Evolutionary conservation across 2,113 vertebrate genomes (phyloP), one percentile per base, ranked within the genome.

Genomic region (Calypte anna): DNA sequence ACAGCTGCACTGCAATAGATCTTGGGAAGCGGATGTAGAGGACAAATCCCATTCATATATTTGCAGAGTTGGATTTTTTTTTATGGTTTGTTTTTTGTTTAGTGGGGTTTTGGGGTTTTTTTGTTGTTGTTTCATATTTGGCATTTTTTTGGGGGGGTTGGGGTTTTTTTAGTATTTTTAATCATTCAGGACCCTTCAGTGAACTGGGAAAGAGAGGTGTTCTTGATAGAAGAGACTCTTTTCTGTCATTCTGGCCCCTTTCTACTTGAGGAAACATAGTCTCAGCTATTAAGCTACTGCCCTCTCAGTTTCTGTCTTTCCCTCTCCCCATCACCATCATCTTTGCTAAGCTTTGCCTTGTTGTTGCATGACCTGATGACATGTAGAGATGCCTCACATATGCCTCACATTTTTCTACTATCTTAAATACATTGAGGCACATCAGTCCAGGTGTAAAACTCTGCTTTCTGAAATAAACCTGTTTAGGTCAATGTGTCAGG

Each of bases 401-500:
- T 59, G 58, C 30, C 8, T 11, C 90, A 7, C 77, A 64, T 63
- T 91, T 75, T 90, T 61, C 64, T 63, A 72, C 64, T 86, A 67
- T 68, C 73, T 88, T 38, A 91, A 83, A 83, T 74, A 50, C 27
- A 31, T 13, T 31, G 50, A 54, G 61, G 50, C 44, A 75, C 19
- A 24, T 79, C 76, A 90, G 36, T 68, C 82, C 88, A 75, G 82
- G 21, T 67, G 91, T 79, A 95, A 88, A 93, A 46, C 48, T 88
- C 19, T 9, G 14, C 64, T 80, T 82, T 90, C 61, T 68, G 72
- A 91, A 88, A 66, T 40, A 51, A 82, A 15, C n/a, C 30, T 78
- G 67, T 91, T 77, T 90, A 91, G 76, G 88, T 93, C 88, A 93
- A 40, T 33, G 69, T 90, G 85, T 94, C 93, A 90, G 90, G 96